Percentiles rank a stretch among this genome's conserved stretches.
These are phyloP conservation scores for Alexandromys oeconomus DNA, from an alignment of 2,797 vertebrate genomes.

Conservation along the genomic window DNA sequence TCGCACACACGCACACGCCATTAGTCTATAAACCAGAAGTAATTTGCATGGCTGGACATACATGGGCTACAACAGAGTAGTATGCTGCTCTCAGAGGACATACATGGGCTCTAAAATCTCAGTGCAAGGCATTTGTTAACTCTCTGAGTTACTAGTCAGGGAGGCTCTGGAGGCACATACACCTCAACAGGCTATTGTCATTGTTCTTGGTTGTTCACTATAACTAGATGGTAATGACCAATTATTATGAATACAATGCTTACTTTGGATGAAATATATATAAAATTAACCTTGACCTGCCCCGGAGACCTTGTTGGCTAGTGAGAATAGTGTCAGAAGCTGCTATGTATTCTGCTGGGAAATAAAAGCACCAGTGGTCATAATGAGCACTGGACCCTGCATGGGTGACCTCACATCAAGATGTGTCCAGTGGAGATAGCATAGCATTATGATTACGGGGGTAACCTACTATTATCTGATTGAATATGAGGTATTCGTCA, in stretches of 20 bases:
- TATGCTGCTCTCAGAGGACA: not conserved
- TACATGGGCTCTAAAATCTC: not conserved
- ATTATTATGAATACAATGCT: not conserved
- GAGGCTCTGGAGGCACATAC: not conserved
- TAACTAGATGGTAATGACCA: too few relatives aligned
- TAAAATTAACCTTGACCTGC: not conserved
- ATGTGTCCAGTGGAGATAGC: not conserved
- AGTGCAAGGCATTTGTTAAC: not conserved
- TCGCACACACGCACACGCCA: not conserved
- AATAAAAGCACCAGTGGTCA: not conserved
- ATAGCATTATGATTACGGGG: too few relatives aligned
- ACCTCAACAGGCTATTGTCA: not conserved
- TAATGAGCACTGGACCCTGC: not conserved
- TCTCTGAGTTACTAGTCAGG: not conserved
- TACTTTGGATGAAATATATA: not conserved
- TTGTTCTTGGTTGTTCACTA: not conserved
- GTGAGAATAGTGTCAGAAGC: not conserved
- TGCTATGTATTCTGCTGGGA: not conserved
- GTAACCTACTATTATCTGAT: not conserved
- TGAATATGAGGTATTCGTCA: not conserved
- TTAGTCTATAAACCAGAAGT: too few relatives aligned
- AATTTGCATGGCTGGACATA: not conserved
- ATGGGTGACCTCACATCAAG: not conserved
- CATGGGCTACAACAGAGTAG: too few relatives aligned
- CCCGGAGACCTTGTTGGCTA: not conserved